A percentile compares a stretch with the other conserved stretches of the same genome.
These are phyloP conservation scores for Hystrix brachyura DNA, from an alignment of 2,113 vertebrate genomes.

Conservation along the genomic window DNA sequence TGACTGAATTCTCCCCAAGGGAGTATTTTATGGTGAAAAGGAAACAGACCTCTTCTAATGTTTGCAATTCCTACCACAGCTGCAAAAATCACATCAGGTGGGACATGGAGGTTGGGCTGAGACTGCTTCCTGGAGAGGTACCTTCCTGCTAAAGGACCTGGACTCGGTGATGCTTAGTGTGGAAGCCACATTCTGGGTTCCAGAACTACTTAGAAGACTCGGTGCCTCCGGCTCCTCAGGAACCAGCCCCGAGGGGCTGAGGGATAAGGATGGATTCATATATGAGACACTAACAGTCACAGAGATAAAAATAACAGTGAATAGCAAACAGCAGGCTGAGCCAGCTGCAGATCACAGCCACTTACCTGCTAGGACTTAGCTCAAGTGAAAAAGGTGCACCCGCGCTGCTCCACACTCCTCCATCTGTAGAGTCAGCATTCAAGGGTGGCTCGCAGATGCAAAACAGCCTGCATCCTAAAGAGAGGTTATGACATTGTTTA, in stretches of 20 bases:
- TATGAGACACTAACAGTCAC: neutral
- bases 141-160: neutral
- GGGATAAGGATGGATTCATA: neutral
- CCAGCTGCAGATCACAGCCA: neutral
- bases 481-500: constrained; percentile 58
- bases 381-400: neutral
- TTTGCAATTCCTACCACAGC: constrained; percentile 40
- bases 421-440: neutral
- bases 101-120: neutral
- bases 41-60: constrained; percentile 53
- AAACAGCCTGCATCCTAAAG: constrained; percentile 53
- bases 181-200: neutral
- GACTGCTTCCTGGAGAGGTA: neutral
- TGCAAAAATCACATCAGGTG: constrained; percentile 30
- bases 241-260: neutral
- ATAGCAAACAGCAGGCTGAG: neutral
- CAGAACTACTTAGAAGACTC: neutral
- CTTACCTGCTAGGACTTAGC: constrained; percentile 41
- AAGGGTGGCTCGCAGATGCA: constrained; percentile 3
- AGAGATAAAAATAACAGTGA: neutral
- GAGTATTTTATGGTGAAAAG: constrained; percentile 56
- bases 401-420: neutral
- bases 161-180: neutral
- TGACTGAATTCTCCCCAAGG: constrained; percentile 54
- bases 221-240: neutral